phyloP scores from a whole-genome alignment of 2,888 invertebrate species.

The Stenurella melanura region DNA sequence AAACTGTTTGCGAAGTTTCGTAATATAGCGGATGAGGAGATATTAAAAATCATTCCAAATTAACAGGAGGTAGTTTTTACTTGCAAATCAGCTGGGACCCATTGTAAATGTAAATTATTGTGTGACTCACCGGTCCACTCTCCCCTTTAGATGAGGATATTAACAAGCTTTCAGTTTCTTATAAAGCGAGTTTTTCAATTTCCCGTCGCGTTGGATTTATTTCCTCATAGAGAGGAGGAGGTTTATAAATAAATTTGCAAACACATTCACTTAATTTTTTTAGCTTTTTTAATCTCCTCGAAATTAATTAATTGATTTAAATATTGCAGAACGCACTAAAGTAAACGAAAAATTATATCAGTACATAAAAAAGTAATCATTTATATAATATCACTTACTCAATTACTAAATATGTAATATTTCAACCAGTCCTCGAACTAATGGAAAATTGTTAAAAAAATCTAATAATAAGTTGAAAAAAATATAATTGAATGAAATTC shows the following conservation, averaged over 20 bases:
- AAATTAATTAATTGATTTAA: too few species aligned
- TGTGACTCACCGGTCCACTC: constrained; percentile 30
- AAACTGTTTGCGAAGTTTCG: constrained; percentile 33
- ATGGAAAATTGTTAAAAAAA: too few species aligned
- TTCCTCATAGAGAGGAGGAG: constrained; percentile 22
- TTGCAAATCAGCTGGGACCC: constrained; percentile 36
- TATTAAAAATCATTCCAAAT: constrained; percentile 42
- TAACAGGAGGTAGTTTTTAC: constrained; percentile 31
- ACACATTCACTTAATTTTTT: not conserved
- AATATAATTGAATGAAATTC: too few species aligned
- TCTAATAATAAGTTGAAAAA: too few species aligned
- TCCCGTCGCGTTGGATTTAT: constrained; percentile 28
- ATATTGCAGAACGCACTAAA: too few species aligned
- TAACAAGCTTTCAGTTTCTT: constrained; percentile 38
- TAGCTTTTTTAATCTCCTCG: not conserved
- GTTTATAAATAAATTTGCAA: constrained; percentile 7
- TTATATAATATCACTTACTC: too few species aligned
- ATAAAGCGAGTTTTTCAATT: constrained; percentile 36
- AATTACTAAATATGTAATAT: too few species aligned
- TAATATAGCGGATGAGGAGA: constrained; percentile 37
- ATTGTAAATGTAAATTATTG: constrained; percentile 39
- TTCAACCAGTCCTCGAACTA: too few species aligned
- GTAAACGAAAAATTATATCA: too few species aligned
- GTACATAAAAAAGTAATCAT: too few species aligned
- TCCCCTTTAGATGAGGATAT: constrained; percentile 28